A percentile compares a stretch with the other conserved stretches of the same genome.
phyloP scores from a whole-genome alignment of 2,797 vertebrate species.

The Acrossocheilus fasciatus region DNA sequence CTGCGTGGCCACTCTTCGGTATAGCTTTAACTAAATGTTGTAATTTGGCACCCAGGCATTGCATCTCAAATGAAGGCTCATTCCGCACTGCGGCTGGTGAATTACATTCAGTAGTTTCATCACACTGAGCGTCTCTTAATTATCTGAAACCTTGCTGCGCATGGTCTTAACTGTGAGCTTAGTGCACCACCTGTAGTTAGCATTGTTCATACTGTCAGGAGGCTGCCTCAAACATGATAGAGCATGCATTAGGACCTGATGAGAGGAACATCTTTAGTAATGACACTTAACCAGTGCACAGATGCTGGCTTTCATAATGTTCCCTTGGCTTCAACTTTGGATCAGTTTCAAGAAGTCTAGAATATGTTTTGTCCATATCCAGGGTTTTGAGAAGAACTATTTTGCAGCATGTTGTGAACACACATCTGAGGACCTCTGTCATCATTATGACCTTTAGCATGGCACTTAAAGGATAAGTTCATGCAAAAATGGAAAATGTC shows the following conservation, averaged over 20 bases:
- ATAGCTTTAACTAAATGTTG: conserved; percentile 6
- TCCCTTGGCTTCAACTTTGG: conserved; percentile 12
- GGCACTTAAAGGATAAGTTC: not conserved
- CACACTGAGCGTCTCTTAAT: not conserved
- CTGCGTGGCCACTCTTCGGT: not conserved
- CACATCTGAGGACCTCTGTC: not conserved
- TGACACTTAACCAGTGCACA: conserved; percentile 7
- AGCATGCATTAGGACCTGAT: conserved; percentile 3
- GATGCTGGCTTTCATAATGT: not conserved
- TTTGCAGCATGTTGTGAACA: not conserved
- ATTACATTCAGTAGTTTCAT: not conserved
- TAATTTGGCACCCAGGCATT: not conserved
- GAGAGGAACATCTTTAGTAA: conserved; percentile 6
- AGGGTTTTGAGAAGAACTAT: not conserved
- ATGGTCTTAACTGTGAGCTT: conserved; percentile 11
- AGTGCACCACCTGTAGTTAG: conserved; percentile 45
- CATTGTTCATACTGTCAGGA: not conserved
- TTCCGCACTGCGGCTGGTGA: not conserved
- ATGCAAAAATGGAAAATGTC: not conserved
- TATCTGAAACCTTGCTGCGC: not conserved
- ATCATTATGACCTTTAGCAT: not conserved
- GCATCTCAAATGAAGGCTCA: not conserved
- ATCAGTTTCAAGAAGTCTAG: not conserved
- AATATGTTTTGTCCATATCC: not conserved
- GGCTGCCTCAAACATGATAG: conserved; percentile 15